Conservation (phyloP, 2,888 invertebrate species). For the Iphiclides podalirius region DNA sequence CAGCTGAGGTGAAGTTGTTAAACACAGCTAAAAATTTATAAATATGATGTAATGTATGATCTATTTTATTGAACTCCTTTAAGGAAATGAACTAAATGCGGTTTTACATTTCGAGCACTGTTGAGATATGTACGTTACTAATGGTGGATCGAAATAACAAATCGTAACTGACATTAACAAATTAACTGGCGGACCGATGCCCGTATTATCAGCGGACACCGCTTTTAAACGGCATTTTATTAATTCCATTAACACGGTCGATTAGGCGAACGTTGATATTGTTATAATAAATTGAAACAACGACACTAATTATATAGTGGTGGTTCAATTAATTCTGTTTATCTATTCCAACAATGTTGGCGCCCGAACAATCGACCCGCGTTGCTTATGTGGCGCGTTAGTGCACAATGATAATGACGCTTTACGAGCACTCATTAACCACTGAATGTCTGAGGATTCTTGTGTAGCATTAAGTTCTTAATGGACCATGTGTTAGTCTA, state of each 20-base stretch:
- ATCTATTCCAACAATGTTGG: slow-evolving; percentile 15
- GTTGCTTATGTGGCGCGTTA: slow-evolving; percentile 9
- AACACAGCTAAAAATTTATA: too few species aligned
- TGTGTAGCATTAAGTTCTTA: slow-evolving; percentile 21
- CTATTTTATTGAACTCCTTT: too few species aligned
- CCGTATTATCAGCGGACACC: slow-evolving; percentile 8
- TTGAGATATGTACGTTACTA: not conserved
- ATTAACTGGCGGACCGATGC: slow-evolving; percentile 4
- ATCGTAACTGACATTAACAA: slow-evolving; percentile 11
- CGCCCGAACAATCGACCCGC: slow-evolving; percentile 16
- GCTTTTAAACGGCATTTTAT: slow-evolving; percentile 16
- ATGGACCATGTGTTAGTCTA: slow-evolving; percentile 22
- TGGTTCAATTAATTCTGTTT: slow-evolving; percentile 20
- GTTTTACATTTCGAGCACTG: not conserved
- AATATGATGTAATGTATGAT: too few species aligned
- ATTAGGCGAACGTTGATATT: slow-evolving; percentile 21
- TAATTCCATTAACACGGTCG: slow-evolving; percentile 21
- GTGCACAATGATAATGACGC: slow-evolving; percentile 19
- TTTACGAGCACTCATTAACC: slow-evolving; percentile 23
- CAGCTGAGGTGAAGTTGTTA: slow-evolving; percentile 85
- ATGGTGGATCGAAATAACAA: slow-evolving; percentile 1
- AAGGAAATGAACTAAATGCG: too few species aligned
- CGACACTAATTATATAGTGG: slow-evolving; percentile 13
- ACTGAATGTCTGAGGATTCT: slow-evolving; percentile 23
- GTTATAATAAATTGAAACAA: slow-evolving; percentile 19